phyloP scores from a whole-genome alignment of 2,888 invertebrate species.

The Camponotus fellah region DNA sequence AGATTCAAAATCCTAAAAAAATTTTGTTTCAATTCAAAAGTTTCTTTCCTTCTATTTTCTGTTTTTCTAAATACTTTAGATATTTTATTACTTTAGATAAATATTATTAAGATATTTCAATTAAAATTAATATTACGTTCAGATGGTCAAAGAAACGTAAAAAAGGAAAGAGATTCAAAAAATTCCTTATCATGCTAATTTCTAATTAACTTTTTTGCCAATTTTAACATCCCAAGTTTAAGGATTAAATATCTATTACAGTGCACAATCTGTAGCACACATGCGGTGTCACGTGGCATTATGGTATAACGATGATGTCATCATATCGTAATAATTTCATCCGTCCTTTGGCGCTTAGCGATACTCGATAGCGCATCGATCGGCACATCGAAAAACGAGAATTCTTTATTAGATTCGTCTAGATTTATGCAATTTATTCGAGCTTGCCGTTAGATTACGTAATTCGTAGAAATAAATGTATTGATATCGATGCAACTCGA shows the following conservation, averaged over 20 bases:
- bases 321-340: slow-evolving; percentile 48
- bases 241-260: slow-evolving; percentile 45
- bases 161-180: background rate
- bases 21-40: background rate
- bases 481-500: background rate
- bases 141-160: background rate
- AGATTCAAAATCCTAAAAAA: too few relatives aligned
- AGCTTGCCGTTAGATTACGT: slow-evolving; percentile 1
- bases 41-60: slow-evolving; percentile 7
- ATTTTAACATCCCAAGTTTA: slow-evolving; percentile 1
- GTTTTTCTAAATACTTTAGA: background rate
- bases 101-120: background rate
- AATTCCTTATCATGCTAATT: background rate
- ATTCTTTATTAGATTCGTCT: slow-evolving; percentile 22
- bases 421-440: background rate
- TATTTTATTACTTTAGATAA: too few relatives aligned
- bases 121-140: background rate
- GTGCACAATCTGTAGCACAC: background rate
- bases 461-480: background rate
- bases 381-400: background rate
- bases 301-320: slow-evolving; percentile 43
- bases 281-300: slow-evolving; percentile 12
- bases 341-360: slow-evolving; percentile 32
- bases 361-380: slow-evolving; percentile 38
- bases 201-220: background rate